Evolutionary conservation across 2,797 vertebrate genomes (phyloP).

Genomic region (Borostomias antarcticus): DNA sequence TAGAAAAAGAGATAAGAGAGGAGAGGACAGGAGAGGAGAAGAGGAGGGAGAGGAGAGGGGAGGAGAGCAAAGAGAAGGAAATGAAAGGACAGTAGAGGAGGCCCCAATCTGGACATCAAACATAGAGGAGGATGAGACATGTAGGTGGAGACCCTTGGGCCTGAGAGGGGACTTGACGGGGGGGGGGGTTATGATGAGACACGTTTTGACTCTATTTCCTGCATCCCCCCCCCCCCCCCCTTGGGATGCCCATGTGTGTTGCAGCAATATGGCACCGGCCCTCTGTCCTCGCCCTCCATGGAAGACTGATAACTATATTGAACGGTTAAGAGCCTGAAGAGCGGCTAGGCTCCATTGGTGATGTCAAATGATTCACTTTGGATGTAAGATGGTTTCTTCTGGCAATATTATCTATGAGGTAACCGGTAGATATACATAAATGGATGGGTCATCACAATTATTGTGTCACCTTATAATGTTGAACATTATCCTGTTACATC

Average conservation of each 20-base stretch:
- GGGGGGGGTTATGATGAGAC: slow-evolving; percentile 7
- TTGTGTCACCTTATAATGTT: background rate
- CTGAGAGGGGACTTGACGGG: slow-evolving; percentile 58
- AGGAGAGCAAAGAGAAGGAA: background rate
- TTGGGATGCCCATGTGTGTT: slow-evolving; percentile 68
- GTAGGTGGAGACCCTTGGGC: slow-evolving; percentile 30
- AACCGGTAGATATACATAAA: no score
- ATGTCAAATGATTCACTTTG: no score
- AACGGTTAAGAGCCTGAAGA: no score
- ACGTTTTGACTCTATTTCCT: slow-evolving; percentile 66
- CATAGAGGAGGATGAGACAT: slow-evolving; percentile 41
- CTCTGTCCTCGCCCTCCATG: slow-evolving; percentile 45
- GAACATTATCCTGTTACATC: slow-evolving; percentile 10
- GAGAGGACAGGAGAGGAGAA: background rate
- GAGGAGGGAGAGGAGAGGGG: background rate
- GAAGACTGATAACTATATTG: no score
- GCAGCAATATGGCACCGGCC: slow-evolving; percentile 73
- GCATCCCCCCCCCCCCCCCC: slow-evolving; percentile 61
- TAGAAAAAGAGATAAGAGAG: background rate
- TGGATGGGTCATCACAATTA: background rate
- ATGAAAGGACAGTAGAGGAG: slow-evolving; percentile 5
- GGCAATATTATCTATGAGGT: no score
- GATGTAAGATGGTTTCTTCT: no score
- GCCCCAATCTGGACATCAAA: slow-evolving; percentile 72
- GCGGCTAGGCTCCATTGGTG: no score